Evolutionary conservation across 2,797 vertebrate species (phyloP).

Genomic region (Sebastolobus altivelis): DNA sequence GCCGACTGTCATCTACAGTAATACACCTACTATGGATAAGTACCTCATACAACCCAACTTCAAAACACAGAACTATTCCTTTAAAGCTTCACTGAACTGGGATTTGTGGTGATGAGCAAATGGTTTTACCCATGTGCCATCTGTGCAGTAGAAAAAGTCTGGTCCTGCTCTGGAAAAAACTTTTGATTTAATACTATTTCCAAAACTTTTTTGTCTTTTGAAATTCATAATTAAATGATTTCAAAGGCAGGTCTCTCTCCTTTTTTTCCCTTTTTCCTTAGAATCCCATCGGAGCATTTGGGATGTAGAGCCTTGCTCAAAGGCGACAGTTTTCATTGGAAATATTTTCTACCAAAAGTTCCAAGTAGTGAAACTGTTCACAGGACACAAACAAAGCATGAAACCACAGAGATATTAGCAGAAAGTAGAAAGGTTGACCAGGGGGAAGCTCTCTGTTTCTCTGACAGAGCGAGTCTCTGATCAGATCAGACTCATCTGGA

Average conservation of each 20-base stretch:
- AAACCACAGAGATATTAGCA: not conserved
- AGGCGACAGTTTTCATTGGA: not conserved
- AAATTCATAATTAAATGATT: not conserved
- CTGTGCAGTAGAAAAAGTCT: not conserved
- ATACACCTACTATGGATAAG: too few species aligned
- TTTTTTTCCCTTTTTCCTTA: not conserved
- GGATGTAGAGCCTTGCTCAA: not conserved
- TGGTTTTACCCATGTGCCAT: not conserved
- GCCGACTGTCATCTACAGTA: too few species aligned
- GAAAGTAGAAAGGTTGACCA: not conserved
- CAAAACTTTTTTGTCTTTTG: too few species aligned
- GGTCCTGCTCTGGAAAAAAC: not conserved
- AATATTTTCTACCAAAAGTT: not conserved
- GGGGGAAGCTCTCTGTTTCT: not conserved
- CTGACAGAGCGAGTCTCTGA: not conserved
- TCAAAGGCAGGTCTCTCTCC: not conserved
- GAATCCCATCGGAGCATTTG: not conserved
- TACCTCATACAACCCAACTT: too few species aligned
- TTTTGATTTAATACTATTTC: too few species aligned
- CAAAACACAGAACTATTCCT: too few species aligned
- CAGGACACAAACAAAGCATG: not conserved
- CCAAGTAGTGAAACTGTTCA: not conserved
- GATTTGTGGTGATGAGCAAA: not conserved
- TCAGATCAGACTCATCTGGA: not conserved
- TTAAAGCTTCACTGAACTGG: conserved; percentile 5